Conservation (phyloP, 2,113 vertebrate genomes). For the Pomatorhinus ruficollis region DNA sequence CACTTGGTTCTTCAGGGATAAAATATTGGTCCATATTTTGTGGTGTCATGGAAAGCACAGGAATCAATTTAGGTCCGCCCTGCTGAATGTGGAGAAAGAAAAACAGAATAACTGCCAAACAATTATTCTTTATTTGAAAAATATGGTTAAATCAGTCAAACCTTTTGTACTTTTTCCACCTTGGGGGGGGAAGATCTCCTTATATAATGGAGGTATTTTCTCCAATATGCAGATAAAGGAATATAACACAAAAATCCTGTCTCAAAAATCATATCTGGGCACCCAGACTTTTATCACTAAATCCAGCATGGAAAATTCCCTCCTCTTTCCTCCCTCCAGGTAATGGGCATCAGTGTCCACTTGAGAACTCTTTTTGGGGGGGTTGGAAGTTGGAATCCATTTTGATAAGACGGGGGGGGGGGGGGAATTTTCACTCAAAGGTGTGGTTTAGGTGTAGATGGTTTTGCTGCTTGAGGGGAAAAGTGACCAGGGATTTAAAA, state of each 20-base stretch:
- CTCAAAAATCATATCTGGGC: fast-evolving
- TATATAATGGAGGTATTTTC: fast-evolving
- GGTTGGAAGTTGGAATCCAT: fast-evolving
- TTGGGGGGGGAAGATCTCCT: fast-evolving
- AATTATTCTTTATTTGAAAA: neutral
- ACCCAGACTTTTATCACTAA: neutral
- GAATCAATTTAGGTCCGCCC: neutral
- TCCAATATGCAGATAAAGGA: neutral
- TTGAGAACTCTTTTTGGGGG: neutral
- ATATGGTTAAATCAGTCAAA: fast-evolving
- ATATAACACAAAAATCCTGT: neutral
- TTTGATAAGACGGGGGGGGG: neutral
- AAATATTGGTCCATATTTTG: fast-evolving
- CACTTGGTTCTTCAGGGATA: fast-evolving
- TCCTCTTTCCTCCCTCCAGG: neutral
- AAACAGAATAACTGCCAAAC: fast-evolving
- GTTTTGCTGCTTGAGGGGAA: neutral
- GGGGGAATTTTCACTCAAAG: neutral
- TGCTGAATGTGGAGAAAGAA: neutral
- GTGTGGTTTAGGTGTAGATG: no score
- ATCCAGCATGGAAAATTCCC: neutral
- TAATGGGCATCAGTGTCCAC: no score
- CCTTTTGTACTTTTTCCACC: fast-evolving
- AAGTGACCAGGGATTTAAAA: neutral
- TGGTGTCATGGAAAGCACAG: fast-evolving